Conservation (phyloP, 2,113 vertebrate species). For the Dicerorhinus sumatrensis region DNA sequence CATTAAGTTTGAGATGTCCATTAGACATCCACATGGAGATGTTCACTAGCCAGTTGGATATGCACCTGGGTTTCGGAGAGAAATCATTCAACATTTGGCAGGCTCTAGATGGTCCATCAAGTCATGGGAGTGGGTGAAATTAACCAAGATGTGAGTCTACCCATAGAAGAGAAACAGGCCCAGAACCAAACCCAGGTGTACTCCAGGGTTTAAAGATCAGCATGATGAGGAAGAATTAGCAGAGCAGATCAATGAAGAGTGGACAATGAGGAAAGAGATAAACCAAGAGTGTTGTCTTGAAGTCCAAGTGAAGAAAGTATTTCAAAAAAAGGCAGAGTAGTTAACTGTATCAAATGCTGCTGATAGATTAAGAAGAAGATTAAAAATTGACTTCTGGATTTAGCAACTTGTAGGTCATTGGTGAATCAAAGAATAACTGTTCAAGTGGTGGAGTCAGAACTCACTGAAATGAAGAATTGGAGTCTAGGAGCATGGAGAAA, state of each 20-base stretch:
- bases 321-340: not conserved
- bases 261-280: not conserved
- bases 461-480: not conserved
- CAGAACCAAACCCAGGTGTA: not conserved
- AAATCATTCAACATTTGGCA: slow-evolving; percentile 11
- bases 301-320: not conserved
- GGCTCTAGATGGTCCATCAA: not conserved
- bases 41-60: not conserved
- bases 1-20: not conserved
- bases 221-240: not conserved
- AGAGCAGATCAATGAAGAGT: not conserved
- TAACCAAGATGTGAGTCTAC: not conserved
- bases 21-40: not conserved
- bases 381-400: not conserved
- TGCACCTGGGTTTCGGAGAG: not conserved
- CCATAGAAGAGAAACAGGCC: not conserved
- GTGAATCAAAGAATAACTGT: not conserved
- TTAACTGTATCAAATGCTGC: not conserved
- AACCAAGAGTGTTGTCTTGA: not conserved
- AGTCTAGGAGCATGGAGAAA: not conserved
- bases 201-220: not conserved
- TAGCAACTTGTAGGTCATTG: not conserved
- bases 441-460: not conserved
- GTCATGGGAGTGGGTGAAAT: not conserved
- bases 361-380: not conserved